A percentile compares a stretch with the other conserved stretches of the same genome.
Evolutionary conservation across 2,888 invertebrate genomes (phyloP).

Genomic region (Clistopyga incitator): DNA sequence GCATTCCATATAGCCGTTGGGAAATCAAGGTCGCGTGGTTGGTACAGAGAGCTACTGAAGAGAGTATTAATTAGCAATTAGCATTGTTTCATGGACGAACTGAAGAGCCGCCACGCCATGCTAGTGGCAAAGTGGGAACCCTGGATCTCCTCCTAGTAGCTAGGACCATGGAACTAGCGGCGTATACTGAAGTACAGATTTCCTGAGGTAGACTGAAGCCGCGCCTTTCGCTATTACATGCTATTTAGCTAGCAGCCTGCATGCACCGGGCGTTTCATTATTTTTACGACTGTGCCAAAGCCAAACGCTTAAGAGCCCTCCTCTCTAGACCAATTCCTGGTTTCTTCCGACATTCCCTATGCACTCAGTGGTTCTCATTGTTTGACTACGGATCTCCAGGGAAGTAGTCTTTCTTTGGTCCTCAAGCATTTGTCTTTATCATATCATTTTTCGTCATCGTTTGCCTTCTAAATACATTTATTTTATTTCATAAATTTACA

Average conservation of each 20-base stretch:
- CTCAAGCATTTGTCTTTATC: not conserved
- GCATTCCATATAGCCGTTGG: constrained; percentile 43
- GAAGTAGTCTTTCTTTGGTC: not conserved
- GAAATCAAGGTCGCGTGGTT: constrained; percentile 61
- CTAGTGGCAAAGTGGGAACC: constrained; percentile 57
- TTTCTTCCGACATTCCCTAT: constrained; percentile 68
- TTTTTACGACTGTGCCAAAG: constrained; percentile 81
- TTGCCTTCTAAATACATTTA: not conserved
- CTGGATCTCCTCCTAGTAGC: constrained; percentile 62
- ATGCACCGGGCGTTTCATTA: constrained; percentile 79
- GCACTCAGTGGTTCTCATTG: constrained; percentile 69
- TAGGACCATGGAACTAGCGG: constrained; percentile 53
- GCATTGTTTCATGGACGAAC: constrained; percentile 70
- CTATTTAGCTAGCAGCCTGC: constrained; percentile 80
- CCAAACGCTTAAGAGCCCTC: constrained; percentile 77
- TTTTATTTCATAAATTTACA: not conserved
- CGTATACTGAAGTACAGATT: constrained; percentile 53
- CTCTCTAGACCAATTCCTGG: constrained; percentile 71
- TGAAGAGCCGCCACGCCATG: constrained; percentile 28
- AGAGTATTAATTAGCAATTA: constrained; percentile 71
- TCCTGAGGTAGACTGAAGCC: constrained; percentile 66
- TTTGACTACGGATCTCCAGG: not conserved
- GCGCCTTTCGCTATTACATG: constrained; percentile 79
- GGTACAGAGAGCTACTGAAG: constrained; percentile 47
- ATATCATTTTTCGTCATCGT: no score